Conservation (phyloP, 2,113 vertebrate genomes). For the Brachyistius frenatus region DNA sequence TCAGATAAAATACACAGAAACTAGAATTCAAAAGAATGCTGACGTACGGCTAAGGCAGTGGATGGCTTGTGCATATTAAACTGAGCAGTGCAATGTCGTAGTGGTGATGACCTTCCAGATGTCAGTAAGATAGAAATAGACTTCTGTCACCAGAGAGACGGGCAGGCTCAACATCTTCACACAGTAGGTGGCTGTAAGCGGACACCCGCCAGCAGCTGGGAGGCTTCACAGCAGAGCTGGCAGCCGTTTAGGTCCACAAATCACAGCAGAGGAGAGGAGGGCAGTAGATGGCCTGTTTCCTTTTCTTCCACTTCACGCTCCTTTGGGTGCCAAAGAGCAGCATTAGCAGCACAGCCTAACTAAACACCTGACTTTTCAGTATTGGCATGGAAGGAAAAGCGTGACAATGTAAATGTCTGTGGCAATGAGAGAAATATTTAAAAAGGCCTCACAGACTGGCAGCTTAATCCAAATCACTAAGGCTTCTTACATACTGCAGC, state of each 20-base stretch:
- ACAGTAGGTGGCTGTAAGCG: slow-evolving; percentile 59
- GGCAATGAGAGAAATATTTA: neutral
- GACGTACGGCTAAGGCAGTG: neutral
- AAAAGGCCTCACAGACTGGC: slow-evolving; percentile 31
- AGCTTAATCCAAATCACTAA: slow-evolving; percentile 34
- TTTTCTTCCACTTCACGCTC: slow-evolving; percentile 17
- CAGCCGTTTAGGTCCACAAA: slow-evolving; percentile 18
- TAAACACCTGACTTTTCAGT: neutral
- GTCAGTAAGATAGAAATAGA: slow-evolving; percentile 66
- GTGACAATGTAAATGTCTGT: neutral
- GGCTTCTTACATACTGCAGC: slow-evolving; percentile 28
- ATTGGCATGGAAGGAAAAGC: slow-evolving; percentile 1
- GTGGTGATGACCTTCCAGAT: slow-evolving; percentile 56
- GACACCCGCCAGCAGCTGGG: slow-evolving; percentile 56
- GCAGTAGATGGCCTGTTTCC: slow-evolving; percentile 5
- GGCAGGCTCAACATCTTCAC: slow-evolving; percentile 56
- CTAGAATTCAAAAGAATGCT: neutral
- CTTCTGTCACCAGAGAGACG: slow-evolving; percentile 53
- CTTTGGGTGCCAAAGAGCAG: slow-evolving; percentile 20
- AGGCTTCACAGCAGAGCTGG: slow-evolving; percentile 21
- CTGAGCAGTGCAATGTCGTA: slow-evolving; percentile 26
- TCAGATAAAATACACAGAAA: neutral
- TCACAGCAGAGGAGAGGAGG: slow-evolving; percentile 21
- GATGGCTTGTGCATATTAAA: slow-evolving; percentile 23
- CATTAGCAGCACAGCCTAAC: neutral